These are phyloP conservation scores for Aspidiotus rigidus DNA, from an alignment of 2,888 invertebrate genomes.

Conservation along the genomic window DNA sequence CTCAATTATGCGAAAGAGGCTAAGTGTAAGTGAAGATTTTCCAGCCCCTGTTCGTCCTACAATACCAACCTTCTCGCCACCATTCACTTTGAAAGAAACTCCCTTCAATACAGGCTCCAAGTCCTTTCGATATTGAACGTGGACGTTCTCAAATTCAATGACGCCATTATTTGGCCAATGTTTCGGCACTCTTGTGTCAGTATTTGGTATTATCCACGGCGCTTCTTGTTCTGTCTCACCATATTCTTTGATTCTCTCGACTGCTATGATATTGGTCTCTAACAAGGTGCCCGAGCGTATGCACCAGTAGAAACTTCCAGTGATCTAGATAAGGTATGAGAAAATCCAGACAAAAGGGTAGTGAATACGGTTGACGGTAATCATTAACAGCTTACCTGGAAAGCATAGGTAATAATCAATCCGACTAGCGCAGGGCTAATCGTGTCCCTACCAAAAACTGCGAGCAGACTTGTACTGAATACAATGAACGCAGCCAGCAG, in stretches of 20 bases:
- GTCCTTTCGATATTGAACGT: slow-evolving; percentile 78
- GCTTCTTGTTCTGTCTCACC: slow-evolving; percentile 63
- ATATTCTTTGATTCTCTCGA: slow-evolving; percentile 94
- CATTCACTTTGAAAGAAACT: slow-evolving; percentile 64
- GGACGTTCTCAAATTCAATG: slow-evolving; percentile 69
- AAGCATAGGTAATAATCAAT: slow-evolving; percentile 75
- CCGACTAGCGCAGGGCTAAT: slow-evolving; percentile 72
- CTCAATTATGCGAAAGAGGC: slow-evolving; percentile 83
- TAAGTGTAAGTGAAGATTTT: slow-evolving; percentile 79
- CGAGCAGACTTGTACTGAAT: slow-evolving; percentile 86
- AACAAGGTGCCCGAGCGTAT: slow-evolving; percentile 93
- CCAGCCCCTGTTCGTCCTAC: slow-evolving; percentile 86
- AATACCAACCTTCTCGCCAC: slow-evolving; percentile 81
- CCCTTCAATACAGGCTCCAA: slow-evolving; percentile 76
- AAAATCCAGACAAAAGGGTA: slow-evolving; percentile 41
- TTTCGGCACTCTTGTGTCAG: slow-evolving; percentile 39
- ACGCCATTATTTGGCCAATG: slow-evolving; percentile 74
- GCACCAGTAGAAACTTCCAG: slow-evolving; percentile 91
- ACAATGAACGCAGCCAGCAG: slow-evolving; percentile 94
- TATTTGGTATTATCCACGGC: slow-evolving; percentile 14
- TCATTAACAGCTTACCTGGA: slow-evolving; percentile 52
- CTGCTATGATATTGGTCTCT: slow-evolving; percentile 94
- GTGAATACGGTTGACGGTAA: neutral
- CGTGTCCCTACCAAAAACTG: slow-evolving; percentile 66
- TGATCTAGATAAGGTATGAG: slow-evolving; percentile 53